Percentiles rank a stretch among this genome's conserved stretches.
These are phyloP conservation scores for Myotis daubentonii DNA, from an alignment of 2,797 vertebrate species.

Conservation along the genomic window DNA sequence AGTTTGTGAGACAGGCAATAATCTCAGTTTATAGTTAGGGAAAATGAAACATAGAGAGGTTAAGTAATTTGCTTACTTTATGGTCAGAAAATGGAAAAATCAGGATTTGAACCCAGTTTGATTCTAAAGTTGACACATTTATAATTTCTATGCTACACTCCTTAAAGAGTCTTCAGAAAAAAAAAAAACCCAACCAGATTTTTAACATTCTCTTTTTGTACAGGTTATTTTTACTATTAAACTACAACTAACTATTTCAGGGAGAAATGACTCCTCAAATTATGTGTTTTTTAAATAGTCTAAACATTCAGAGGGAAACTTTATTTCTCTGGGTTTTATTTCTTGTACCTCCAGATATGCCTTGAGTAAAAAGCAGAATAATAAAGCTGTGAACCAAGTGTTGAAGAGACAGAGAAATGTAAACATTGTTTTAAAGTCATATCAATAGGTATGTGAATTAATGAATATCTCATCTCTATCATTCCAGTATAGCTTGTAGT, in stretches of 20 bases:
- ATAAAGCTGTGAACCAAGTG: background rate
- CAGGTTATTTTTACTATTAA: background rate
- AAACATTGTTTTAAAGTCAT: background rate
- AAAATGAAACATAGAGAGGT: background rate
- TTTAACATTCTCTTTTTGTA: background rate
- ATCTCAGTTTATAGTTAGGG: background rate
- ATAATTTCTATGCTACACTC: background rate
- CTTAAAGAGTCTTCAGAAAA: conserved; percentile 4
- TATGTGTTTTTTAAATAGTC: background rate
- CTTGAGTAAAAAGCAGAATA: background rate
- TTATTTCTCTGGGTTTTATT: background rate
- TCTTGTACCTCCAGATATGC: background rate
- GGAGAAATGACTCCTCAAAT: background rate
- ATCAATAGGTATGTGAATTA: background rate
- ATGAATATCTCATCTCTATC: background rate
- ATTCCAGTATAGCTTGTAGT: background rate
- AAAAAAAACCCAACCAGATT: background rate
- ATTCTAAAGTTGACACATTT: background rate
- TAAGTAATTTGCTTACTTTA: background rate
- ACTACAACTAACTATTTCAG: background rate
- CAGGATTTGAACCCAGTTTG: background rate
- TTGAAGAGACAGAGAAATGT: background rate
- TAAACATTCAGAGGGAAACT: background rate
- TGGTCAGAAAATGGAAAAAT: background rate
- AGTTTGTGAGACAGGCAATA: conserved; percentile 8